Percentiles rank a stretch among this genome's conserved stretches.
Conservation (phyloP, 2,113 vertebrate species). For the Vidua macroura region DNA sequence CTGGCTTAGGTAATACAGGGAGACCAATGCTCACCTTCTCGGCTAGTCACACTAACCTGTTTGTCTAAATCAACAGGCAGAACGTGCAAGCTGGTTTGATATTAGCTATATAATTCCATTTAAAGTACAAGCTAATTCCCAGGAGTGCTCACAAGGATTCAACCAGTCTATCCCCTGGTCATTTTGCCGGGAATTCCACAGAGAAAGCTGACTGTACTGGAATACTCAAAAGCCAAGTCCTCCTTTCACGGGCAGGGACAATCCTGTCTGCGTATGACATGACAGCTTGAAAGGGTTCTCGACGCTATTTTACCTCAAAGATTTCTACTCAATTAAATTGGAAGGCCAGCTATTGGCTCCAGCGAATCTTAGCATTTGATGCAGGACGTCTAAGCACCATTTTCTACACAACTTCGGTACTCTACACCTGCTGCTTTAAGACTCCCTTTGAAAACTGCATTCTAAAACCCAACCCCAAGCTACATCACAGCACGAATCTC, state of each 20-base stretch:
- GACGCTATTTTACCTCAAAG: background rate
- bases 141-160: background rate
- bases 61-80: background rate
- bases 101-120: background rate
- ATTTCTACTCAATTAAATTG: background rate
- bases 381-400: accelerated
- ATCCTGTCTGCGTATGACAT: accelerated
- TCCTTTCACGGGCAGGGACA: accelerated
- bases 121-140: background rate
- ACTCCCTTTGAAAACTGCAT: background rate
- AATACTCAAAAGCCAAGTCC: background rate
- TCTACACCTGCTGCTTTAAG: accelerated
- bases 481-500: background rate
- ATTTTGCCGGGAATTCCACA: background rate
- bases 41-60: background rate
- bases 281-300: background rate
- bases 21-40: background rate
- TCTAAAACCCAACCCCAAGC: accelerated
- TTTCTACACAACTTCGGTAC: accelerated
- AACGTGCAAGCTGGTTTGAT: background rate
- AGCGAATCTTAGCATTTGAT: background rate
- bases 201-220: background rate
- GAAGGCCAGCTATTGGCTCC: background rate
- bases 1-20: background rate
- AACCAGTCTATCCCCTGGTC: background rate